Evolutionary conservation across 2,888 invertebrate genomes (phyloP), one percentile per base, ranked within the genome.

Genomic region (Masnerella sp.): DNA sequence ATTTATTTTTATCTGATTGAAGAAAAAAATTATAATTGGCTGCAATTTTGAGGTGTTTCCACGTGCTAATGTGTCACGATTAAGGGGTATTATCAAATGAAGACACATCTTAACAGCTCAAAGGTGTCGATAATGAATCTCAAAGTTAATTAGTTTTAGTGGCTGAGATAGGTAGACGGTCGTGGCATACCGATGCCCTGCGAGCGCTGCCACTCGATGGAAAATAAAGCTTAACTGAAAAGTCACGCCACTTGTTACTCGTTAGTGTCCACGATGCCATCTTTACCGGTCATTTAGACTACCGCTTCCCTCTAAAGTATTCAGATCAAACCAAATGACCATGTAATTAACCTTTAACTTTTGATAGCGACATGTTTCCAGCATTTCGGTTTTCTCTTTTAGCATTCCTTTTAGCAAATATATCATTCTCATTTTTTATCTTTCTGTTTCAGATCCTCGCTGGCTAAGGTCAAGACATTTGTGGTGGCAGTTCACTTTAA

Each of bases 41-140:
- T 7, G 22, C 7, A 5, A 22, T 3, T 22, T 22, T 22, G 4
- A 49, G 18, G 9, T 17, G 11, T 22, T 52, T 25, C 9, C n/a
- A 45, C 20, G 18, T 36, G 22, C 22, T 28, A 38, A 32, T 52
- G 43, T 51, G 34, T 56, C 58, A 38, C 18, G 74, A 68, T 67
- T 52, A 54, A 78, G 76, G 74, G 65, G 65, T 34, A 51, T 49
- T 25, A 42, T 75, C 62, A 81, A 84, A 84, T 84, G 78, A 81
- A 84, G 83, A 84, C 81, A 78, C 78, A 71, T 77, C 67, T 75
- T 51, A 78, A 76, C 54, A 54, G 47, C 67, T 62, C 51, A 15
- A 40, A 70, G 64, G 85, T 85, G 85, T 85, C 82, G 84, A 85
- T 85, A 84, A 85, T 85, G 83, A 84, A 85, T 85, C 85, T 83